Base-by-base conservation (phyloP, 2,797 vertebrate species). In the Urocyon cinereoargenteus region DNA sequence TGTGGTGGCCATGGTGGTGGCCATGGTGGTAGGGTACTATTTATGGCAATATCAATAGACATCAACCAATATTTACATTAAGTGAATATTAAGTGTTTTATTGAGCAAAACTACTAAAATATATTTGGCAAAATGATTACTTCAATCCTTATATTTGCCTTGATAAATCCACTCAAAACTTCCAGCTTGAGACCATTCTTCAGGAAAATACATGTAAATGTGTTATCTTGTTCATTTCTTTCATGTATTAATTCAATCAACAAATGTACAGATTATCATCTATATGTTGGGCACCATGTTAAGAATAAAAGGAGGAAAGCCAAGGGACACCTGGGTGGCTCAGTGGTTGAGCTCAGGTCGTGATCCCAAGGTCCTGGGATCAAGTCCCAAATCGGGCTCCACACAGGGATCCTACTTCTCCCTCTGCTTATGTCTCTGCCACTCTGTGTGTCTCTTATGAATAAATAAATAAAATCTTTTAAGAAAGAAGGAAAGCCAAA, bases 41-140 rank as follows among this genome's bases (percentile, higher is more conserved):
- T 22, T 13, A 55, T 3, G 53, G 61, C 8, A 10, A 3, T 26
- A 36, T 16, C 91, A 82, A 11, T 26, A 70, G 57, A 49, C 79
- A 49, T 7, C 18, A 92, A 64, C n/a, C 36, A 66, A 36, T 53
- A 86, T 36, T 86, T n/a, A 40, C 2, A 36, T 3, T 40, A 40
- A 40, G 40, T 40, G 40, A 40, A 40, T 40, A 57, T 10, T 40
- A 84, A 81, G 14, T 59, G 22, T 73, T 86, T 78, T 34, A 66
- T 36, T 81, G 94, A 86, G 34, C 53, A 82, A 59, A 92, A 86
- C 36, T 68, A 64, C 31, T 59, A 92, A 86, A 94, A 91, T 53
- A 53, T 31, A 57, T 59, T 45, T 78, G 73, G 66, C 85, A 89
- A 84, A 94, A 86, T 8, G 9, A 59, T 77, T 51, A 51, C 45